Evolutionary conservation across 2,888 invertebrate species (phyloP), one percentile per base, ranked within the genome.

Genomic region (Drosophila mercatorum): DNA sequence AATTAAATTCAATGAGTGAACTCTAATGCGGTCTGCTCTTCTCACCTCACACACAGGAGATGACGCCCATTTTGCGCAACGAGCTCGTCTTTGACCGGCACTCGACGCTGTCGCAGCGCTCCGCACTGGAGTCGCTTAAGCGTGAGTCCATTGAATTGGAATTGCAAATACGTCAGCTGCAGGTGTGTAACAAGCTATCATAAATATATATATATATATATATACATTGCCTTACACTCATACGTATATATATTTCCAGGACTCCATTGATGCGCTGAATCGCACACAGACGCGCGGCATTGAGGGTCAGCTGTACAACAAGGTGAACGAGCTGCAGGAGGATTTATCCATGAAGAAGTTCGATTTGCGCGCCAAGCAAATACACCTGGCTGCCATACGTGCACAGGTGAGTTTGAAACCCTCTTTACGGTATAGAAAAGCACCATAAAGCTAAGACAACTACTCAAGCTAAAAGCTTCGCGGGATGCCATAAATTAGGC

Each of bases 261-360:
- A 98, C 81, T 95, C 97, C 58, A 94, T 98, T 81, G 97, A 98
- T 89, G 95, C 96, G 0, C 94, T 98, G 78, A 94, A 95, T 76
- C 95, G 98, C 82, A 95, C 97, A 91, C 98, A 98, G 91, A 94
- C 94, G 80, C 94, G 96, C 63, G 95, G 95, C 72, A 94, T 97
- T 78, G 98, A 98, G 92, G 96, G 96, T 77, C 96, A 96, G 90
- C 94, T 97, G 69, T 97, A 96, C 93, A 97, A 96, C 93, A 98
- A 98, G 94, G 98, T 97, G 84, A 98, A 98, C 93, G 98, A 98
- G 93, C 94, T 98, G 61, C 97, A 98, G 94, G 98, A 98, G 93
- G 98, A 98, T 90, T 96, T 98, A 92, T 97, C 98, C 78, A 94
- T 97, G 94, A 98, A 98, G 93, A 95, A 97, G 91, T 98, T 98